Percentiles rank a stretch among this genome's conserved stretches.
phyloP scores from a whole-genome alignment of 2,113 vertebrate genomes.

The Syngnathus floridae region DNA sequence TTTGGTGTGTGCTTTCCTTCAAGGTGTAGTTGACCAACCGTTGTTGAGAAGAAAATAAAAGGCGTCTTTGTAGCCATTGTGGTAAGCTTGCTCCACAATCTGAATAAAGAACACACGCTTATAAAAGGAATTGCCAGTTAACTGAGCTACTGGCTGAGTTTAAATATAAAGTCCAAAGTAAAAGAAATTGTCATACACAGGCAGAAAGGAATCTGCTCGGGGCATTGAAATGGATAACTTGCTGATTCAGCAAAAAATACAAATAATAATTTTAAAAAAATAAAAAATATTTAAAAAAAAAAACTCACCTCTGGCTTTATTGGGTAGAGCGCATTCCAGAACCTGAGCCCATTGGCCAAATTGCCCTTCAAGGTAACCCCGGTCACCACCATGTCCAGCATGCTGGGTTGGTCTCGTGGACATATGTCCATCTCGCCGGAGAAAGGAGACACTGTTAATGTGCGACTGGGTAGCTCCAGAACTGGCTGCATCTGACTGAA shows the following conservation, averaged over 20 bases:
- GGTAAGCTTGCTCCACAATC: slow-evolving; percentile 57
- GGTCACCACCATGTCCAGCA: slow-evolving; percentile 71
- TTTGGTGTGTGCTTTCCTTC: not conserved
- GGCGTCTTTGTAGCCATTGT: slow-evolving; percentile 63
- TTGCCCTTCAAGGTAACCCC: slow-evolving; percentile 76
- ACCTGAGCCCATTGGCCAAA: slow-evolving; percentile 73
- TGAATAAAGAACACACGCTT: slow-evolving; percentile 14
- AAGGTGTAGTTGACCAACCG: slow-evolving; percentile 32
- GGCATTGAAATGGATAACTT: not conserved
- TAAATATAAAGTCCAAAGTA: not conserved
- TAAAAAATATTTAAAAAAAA: not conserved
- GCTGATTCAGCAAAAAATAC: too few relatives aligned
- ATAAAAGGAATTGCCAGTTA: too few relatives aligned
- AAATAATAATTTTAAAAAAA: too few relatives aligned
- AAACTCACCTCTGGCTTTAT: slow-evolving; percentile 69
- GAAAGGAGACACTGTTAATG: slow-evolving; percentile 83
- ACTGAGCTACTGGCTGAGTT: not conserved
- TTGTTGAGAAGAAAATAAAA: slow-evolving; percentile 50
- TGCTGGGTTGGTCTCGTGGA: slow-evolving; percentile 66
- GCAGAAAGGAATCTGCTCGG: not conserved
- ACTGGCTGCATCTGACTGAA: slow-evolving; percentile 79
- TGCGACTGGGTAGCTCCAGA: slow-evolving; percentile 43
- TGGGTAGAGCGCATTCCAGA: slow-evolving; percentile 76
- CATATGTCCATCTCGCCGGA: slow-evolving; percentile 86
- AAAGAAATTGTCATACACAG: not conserved